These are phyloP conservation scores for Ariolimax columbianus DNA, from an alignment of 2,888 invertebrate genomes.

Conservation along the genomic window DNA sequence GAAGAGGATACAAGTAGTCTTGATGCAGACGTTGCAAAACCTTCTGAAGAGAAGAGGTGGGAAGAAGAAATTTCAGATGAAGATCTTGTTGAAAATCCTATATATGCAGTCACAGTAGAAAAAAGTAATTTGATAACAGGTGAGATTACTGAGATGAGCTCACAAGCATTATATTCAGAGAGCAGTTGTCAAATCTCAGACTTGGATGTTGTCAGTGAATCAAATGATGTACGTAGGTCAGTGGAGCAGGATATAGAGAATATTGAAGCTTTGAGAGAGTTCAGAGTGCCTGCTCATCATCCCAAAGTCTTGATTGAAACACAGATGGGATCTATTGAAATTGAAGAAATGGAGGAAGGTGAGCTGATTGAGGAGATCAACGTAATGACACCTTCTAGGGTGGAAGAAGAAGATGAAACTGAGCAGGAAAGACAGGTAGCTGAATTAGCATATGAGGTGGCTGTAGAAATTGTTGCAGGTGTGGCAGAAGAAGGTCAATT, in stretches of 20 bases:
- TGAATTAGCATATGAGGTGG: too few relatives aligned
- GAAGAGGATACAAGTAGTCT: background rate
- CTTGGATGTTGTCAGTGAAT: conserved; percentile 39
- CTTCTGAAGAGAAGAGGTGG: background rate
- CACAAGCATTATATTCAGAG: too few relatives aligned
- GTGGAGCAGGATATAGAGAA: background rate
- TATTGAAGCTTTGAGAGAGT: conserved; percentile 2
- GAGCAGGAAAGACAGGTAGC: background rate
- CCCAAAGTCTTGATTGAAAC: conserved; percentile 46
- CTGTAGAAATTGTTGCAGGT: background rate
- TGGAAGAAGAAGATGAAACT: conserved; percentile 31
- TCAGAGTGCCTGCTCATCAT: conserved; percentile 30
- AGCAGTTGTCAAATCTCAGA: too few relatives aligned
- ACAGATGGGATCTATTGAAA: conserved; percentile 43
- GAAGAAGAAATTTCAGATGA: conserved; percentile 49
- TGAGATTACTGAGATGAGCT: too few relatives aligned
- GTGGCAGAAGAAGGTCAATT: conserved; percentile 43
- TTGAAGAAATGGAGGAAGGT: conserved; percentile 42
- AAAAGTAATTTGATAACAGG: background rate
- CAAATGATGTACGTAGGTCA: conserved; percentile 35
- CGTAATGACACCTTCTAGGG: background rate
- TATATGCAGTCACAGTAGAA: conserved; percentile 15
- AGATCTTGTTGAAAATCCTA: conserved; percentile 43
- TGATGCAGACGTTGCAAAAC: background rate
- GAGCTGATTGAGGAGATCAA: conserved; percentile 22